phyloP scores from a whole-genome alignment of 2,888 invertebrate genomes.

The Melanotus villosus region DNA sequence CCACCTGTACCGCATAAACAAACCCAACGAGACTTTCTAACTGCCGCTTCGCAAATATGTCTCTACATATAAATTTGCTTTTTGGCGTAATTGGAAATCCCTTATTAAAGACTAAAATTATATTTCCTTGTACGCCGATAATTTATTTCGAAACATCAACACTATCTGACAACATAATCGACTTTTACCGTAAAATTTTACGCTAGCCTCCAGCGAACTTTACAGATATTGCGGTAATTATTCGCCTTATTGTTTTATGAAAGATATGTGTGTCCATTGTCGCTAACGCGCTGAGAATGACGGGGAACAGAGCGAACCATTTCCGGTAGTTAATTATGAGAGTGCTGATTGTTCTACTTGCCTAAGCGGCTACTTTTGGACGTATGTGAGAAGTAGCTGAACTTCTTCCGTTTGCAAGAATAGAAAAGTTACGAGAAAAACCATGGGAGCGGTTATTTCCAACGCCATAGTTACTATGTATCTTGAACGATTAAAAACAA shows the following conservation, averaged over 20 bases:
- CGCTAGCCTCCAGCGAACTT: conserved; percentile 21
- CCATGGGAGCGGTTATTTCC: no score
- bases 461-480: no score
- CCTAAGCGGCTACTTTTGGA: conserved; percentile 39
- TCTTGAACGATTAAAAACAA: no score
- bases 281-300: conserved; percentile 49
- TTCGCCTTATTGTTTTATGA: conserved; percentile 49
- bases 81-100: conserved; percentile 25
- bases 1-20: conserved; percentile 48
- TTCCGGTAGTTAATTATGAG: conserved; percentile 57
- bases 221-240: conserved; percentile 46
- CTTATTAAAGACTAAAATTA: conserved; percentile 11
- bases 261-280: conserved; percentile 51
- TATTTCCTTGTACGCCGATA: background rate
- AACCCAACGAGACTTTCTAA: conserved; percentile 45
- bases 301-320: conserved; percentile 45
- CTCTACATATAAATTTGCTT: conserved; percentile 19
- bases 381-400: conserved; percentile 36
- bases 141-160: background rate
- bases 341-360: conserved; percentile 53
- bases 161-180: conserved; percentile 17
- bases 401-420: conserved; percentile 22
- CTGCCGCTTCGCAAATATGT: conserved; percentile 30
- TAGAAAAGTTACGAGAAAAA: background rate
- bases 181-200: conserved; percentile 19